Evolutionary conservation across 2,888 invertebrate genomes (phyloP).

Genomic region (Nomada flava): DNA sequence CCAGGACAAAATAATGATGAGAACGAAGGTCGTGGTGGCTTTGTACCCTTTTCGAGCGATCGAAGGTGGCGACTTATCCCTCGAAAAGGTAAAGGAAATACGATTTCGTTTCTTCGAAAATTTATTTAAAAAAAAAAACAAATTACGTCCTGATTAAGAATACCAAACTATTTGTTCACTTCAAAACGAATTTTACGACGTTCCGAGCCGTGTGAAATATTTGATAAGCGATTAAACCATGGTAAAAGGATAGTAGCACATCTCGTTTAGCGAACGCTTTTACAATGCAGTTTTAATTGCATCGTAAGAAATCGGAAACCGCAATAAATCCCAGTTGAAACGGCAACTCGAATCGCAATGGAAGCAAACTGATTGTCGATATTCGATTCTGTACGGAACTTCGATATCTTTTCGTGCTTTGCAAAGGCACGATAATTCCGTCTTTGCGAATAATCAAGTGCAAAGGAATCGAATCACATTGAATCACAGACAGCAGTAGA

Average conservation of each 20-base stretch:
- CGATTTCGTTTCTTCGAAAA: background rate
- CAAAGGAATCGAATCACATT: background rate
- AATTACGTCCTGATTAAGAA: background rate
- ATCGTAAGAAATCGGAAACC: conserved; percentile 4
- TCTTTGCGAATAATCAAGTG: background rate
- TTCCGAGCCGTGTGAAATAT: background rate
- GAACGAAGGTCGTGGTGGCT: conserved; percentile 94
- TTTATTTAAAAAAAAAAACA: background rate
- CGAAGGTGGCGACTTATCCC: conserved; percentile 94
- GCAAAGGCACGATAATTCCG: background rate
- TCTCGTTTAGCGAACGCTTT: background rate
- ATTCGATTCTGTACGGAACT: conserved; percentile 13
- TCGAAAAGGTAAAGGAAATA: conserved; percentile 89
- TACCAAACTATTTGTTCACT: background rate
- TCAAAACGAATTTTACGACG: background rate
- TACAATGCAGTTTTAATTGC: conserved; percentile 24
- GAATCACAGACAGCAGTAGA: too few relatives aligned
- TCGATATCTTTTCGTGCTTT: background rate
- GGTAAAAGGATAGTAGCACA: background rate
- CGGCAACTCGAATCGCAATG: conserved; percentile 16
- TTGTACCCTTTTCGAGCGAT: conserved; percentile 96
- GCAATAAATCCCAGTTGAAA: conserved; percentile 9
- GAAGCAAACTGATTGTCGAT: conserved; percentile 24
- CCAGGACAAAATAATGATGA: conserved; percentile 88
- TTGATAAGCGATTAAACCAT: background rate